Evolutionary conservation across 2,113 vertebrate species (phyloP).

Genomic region (Silurus glanis): DNA sequence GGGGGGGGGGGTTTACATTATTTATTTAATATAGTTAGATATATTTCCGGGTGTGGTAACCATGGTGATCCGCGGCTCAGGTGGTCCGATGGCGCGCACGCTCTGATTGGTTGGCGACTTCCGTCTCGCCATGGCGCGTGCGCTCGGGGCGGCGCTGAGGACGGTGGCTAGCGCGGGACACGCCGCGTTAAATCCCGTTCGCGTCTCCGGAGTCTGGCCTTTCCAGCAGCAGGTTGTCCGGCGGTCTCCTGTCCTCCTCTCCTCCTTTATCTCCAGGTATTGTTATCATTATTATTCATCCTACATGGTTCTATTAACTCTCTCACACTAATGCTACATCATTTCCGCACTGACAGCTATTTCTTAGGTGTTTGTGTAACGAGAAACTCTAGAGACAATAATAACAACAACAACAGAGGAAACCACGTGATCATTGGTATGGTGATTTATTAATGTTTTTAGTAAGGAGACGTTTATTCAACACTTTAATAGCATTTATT

Average conservation of each 20-base stretch:
- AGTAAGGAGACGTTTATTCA: neutral
- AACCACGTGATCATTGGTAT: neutral
- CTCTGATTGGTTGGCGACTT: conserved; percentile 67
- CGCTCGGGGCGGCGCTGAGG: conserved; percentile 67
- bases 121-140: conserved; percentile 68
- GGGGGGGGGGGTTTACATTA: no score
- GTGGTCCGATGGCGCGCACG: conserved; percentile 68
- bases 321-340: no score
- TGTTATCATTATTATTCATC: neutral
- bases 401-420: neutral
- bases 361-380: neutral
- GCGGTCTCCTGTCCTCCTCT: neutral
- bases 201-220: neutral
- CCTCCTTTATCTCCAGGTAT: conserved; percentile 57
- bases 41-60: neutral
- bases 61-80: conserved; percentile 5
- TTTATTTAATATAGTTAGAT: no score
- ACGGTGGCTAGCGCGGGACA: conserved; percentile 43
- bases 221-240: neutral
- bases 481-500: neutral
- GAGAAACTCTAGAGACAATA: neutral
- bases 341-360: neutral
- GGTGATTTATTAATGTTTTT: neutral
- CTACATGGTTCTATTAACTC: neutral
- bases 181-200: conserved; percentile 42